These are phyloP conservation scores for Antheraea pernyi DNA, from an alignment of 1,140 invertebrate species.

Conservation along the genomic window DNA sequence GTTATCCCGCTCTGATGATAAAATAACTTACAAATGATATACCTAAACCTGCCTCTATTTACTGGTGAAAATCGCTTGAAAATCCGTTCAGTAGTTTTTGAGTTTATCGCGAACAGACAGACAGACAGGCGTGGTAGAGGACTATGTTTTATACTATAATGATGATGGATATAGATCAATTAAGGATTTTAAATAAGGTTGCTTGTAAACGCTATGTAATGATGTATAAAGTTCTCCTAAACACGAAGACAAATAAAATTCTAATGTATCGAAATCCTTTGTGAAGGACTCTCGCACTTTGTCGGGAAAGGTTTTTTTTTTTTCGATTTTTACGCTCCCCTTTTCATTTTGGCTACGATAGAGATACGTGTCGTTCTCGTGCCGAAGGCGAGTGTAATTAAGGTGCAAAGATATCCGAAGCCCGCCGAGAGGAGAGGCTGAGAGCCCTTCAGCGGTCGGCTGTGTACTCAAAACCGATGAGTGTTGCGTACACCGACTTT, in stretches of 20 bases:
- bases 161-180: too few relatives aligned
- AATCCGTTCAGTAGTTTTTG: too few relatives aligned
- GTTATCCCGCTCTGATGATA: too few relatives aligned
- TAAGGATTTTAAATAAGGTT: too few relatives aligned
- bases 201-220: background rate
- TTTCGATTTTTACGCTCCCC: conserved; percentile 57
- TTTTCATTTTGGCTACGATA: conserved; percentile 55
- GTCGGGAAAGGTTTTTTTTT: conserved; percentile 54
- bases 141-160: too few relatives aligned
- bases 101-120: too few relatives aligned
- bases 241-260: conserved; percentile 23
- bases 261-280: conserved; percentile 41
- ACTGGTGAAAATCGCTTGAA: too few relatives aligned
- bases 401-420: conserved; percentile 77
- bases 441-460: conserved; percentile 64
- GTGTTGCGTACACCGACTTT: conserved; percentile 69
- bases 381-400: conserved; percentile 71
- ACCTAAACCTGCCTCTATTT: too few relatives aligned
- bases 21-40: too few relatives aligned
- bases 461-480: conserved; percentile 69
- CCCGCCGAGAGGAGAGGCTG: conserved; percentile 57
- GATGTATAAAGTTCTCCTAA: background rate
- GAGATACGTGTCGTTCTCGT: conserved; percentile 71
- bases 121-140: too few relatives aligned
- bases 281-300: conserved; percentile 34